These are phyloP conservation scores for Cuculus canorus DNA, from an alignment of 2,797 vertebrate genomes.

Conservation along the genomic window DNA sequence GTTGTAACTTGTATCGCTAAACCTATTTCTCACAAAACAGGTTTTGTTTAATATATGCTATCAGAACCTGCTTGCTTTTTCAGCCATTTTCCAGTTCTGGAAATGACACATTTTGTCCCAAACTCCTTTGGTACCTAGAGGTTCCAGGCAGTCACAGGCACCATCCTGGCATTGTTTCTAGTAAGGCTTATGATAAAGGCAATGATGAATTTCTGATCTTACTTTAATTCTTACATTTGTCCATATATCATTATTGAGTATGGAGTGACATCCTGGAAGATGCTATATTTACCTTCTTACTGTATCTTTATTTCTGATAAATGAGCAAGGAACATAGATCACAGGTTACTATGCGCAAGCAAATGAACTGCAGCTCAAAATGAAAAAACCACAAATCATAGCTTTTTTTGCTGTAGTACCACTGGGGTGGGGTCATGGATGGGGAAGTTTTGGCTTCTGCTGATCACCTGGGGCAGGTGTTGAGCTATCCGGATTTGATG, in stretches of 20 bases:
- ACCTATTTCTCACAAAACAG: neutral
- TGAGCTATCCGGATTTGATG: accelerated
- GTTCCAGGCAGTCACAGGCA: neutral
- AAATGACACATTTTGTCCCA: neutral
- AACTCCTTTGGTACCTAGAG: neutral
- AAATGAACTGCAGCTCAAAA: neutral
- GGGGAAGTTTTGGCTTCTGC: neutral
- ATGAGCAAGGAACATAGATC: neutral
- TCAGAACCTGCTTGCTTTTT: neutral
- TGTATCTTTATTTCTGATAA: neutral
- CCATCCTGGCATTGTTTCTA: neutral
- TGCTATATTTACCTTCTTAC: neutral
- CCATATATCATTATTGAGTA: neutral
- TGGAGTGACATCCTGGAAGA: neutral
- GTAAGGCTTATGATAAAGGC: neutral
- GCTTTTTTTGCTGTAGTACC: neutral
- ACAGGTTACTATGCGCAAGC: neutral
- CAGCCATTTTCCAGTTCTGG: neutral
- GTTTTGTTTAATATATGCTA: neutral
- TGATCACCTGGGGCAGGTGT: neutral
- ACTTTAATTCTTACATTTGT: neutral
- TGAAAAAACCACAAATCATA: neutral
- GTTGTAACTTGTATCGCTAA: neutral
- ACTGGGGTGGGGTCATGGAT: too few relatives aligned
- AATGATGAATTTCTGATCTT: neutral